A percentile compares a stretch with the other conserved stretches of the same genome.
phyloP scores from a whole-genome alignment of 1,140 invertebrate genomes.

The Pogonomyrmex barbatus region DNA sequence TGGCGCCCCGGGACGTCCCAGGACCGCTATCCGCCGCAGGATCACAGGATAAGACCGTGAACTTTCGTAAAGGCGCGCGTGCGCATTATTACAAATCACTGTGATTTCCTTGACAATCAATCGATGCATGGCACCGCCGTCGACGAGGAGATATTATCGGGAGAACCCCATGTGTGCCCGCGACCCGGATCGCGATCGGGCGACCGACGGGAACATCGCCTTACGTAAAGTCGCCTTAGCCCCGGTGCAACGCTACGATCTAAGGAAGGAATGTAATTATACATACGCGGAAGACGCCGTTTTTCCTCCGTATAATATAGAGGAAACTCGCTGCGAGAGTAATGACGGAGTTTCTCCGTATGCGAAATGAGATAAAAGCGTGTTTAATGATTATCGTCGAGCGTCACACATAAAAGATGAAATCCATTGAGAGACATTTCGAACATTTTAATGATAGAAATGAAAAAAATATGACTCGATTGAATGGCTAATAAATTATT shows the following conservation, averaged over 20 bases:
- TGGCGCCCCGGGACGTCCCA: constrained; percentile 58
- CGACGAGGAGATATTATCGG: constrained; percentile 26
- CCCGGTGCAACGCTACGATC: constrained; percentile 22
- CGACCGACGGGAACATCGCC: background rate
- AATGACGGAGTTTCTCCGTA: constrained; percentile 52
- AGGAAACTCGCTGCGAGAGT: constrained; percentile 26
- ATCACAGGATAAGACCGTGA: constrained; percentile 66
- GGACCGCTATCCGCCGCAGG: constrained; percentile 58
- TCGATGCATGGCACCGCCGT: background rate
- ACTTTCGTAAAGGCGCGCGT: constrained; percentile 58
- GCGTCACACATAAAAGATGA: constrained; percentile 1
- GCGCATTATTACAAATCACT: constrained; percentile 71
- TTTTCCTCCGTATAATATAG: constrained; percentile 15
- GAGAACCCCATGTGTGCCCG: background rate
- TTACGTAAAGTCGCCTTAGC: constrained; percentile 41
- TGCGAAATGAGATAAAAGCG: constrained; percentile 18
- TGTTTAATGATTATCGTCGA: constrained; percentile 16
- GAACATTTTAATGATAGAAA: background rate
- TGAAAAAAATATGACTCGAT: background rate
- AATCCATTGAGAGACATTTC: background rate
- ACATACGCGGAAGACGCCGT: constrained; percentile 34
- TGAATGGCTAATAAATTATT: background rate
- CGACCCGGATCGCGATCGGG: constrained; percentile 38
- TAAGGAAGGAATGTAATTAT: constrained; percentile 37
- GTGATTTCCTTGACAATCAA: constrained; percentile 50